Evolutionary conservation across 2,113 vertebrate species (phyloP).

Genomic region (Plestiodon gilberti): DNA sequence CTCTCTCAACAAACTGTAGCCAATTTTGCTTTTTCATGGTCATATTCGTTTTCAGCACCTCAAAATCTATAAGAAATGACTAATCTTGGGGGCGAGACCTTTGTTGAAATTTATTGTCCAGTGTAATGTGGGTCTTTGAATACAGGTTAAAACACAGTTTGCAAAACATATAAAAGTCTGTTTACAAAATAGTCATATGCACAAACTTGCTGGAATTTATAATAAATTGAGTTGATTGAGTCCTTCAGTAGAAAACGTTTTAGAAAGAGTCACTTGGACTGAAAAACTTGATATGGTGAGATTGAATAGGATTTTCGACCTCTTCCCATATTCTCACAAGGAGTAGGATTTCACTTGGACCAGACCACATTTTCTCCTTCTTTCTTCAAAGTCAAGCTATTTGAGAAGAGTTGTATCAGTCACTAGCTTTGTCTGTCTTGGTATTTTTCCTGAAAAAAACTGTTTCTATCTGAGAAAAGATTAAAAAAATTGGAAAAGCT

Average conservation of each 20-base stretch:
- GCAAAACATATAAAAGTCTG: neutral
- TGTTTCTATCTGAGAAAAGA: neutral
- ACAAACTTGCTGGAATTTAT: neutral
- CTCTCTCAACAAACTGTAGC: too few relatives aligned
- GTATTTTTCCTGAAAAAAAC: constrained; percentile 23
- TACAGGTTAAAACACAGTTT: neutral
- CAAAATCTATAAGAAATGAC: too few relatives aligned
- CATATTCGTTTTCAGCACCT: too few relatives aligned
- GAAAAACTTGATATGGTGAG: neutral
- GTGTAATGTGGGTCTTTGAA: constrained; percentile 16
- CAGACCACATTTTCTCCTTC: neutral
- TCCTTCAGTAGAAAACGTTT: neutral
- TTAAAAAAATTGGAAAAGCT: neutral
- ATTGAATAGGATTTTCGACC: constrained; percentile 13
- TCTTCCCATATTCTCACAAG: neutral
- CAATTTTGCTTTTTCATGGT: too few relatives aligned
- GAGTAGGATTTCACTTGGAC: constrained; percentile 5
- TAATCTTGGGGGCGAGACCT: too few relatives aligned
- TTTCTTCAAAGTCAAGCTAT: constrained; percentile 37
- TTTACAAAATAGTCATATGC: neutral
- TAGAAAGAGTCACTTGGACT: neutral
- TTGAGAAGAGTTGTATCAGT: constrained; percentile 15
- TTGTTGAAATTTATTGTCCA: too few relatives aligned
- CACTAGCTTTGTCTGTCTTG: neutral
- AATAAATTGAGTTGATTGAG: neutral